Percentiles rank a stretch among this genome's conserved stretches.
Conservation (phyloP, 2,797 vertebrate genomes). For the Mormyrus hasselquistii region DNA sequence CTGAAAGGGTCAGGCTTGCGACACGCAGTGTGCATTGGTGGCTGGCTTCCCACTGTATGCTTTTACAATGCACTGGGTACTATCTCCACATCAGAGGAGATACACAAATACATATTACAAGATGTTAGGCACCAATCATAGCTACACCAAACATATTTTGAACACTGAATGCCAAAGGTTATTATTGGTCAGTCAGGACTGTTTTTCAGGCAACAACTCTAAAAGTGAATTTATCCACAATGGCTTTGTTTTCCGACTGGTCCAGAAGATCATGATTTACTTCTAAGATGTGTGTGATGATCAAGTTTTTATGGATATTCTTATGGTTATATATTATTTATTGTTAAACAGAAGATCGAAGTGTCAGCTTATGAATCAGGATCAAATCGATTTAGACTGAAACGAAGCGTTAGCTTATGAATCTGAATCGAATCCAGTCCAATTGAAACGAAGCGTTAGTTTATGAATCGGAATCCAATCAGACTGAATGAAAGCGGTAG, state of each 20-base stretch:
- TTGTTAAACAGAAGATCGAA: background rate
- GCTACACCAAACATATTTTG: background rate
- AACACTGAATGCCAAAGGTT: background rate
- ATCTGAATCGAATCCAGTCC: too few relatives aligned
- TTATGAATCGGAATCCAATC: background rate
- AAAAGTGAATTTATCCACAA: background rate
- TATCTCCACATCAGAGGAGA: background rate
- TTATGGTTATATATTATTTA: background rate
- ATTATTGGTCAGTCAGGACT: background rate
- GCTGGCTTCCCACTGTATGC: background rate
- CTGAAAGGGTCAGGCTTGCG: background rate
- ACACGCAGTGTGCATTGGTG: background rate
- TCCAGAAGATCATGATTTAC: background rate
- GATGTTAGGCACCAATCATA: background rate
- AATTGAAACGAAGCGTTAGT: background rate
- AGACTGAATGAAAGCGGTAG: background rate
- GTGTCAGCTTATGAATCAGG: background rate
- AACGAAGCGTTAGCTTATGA: background rate
- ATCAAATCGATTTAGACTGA: background rate
- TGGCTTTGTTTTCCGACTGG: background rate
- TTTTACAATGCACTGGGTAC: background rate
- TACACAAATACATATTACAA: background rate
- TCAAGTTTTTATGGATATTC: background rate
- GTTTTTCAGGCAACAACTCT: background rate
- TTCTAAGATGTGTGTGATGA: background rate